Evolutionary conservation across 37 sponge, comb jelly and placozoan genomes (phyloP).

Genomic region (Oopsacas minuta): DNA sequence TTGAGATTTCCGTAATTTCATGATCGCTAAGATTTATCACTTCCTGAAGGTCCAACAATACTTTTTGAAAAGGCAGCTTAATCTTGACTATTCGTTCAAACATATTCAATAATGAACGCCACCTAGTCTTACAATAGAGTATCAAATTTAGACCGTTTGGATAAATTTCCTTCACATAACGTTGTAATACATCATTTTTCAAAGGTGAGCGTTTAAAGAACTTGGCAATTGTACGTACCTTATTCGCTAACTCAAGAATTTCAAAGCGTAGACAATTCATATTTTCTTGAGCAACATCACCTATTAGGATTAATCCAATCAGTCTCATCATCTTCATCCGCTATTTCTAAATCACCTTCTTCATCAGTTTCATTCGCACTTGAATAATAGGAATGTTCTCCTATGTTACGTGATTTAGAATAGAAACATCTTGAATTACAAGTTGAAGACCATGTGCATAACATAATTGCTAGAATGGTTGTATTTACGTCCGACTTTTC

Average conservation of each 20-base stretch:
- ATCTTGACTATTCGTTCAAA: not conserved
- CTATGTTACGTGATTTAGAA: not conserved
- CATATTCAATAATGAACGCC: slow-evolving; percentile 2
- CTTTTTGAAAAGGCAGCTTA: not conserved
- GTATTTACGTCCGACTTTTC: not conserved
- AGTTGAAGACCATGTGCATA: slow-evolving; percentile 14
- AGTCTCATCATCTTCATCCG: not conserved
- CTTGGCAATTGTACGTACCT: not conserved
- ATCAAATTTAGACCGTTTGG: not conserved
- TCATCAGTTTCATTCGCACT: slow-evolving; percentile 3
- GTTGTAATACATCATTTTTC: slow-evolving; percentile 1
- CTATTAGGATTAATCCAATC: not conserved
- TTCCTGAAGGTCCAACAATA: not conserved
- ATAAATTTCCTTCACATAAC: not conserved
- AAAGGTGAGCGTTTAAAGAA: not conserved
- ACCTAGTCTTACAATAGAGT: not conserved
- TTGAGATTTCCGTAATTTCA: not conserved
- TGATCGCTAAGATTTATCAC: not conserved
- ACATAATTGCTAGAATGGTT: slow-evolving; percentile 1
- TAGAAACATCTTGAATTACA: not conserved
- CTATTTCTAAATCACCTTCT: not conserved
- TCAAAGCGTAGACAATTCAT: slow-evolving; percentile 10
- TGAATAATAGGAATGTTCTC: not conserved
- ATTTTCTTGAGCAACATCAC: not conserved
- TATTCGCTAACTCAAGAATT: not conserved